Conservation (phyloP, 2,113 vertebrate genomes). For the Zeus faber region DNA sequence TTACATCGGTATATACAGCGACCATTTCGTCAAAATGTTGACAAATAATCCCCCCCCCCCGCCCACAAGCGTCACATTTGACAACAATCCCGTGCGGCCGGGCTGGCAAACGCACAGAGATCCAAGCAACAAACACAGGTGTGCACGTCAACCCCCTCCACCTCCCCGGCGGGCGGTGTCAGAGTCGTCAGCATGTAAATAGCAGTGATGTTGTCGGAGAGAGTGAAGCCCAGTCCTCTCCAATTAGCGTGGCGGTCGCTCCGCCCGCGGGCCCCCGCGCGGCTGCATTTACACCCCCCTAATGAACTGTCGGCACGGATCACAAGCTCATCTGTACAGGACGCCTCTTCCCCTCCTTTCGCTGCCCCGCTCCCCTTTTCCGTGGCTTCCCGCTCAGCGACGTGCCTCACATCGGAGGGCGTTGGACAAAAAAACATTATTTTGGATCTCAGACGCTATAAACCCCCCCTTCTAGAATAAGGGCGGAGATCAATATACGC, state of each 20-base stretch:
- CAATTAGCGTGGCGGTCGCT: slow-evolving; percentile 60
- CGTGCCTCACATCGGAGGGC: no score
- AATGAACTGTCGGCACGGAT: slow-evolving; percentile 68
- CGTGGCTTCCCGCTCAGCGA: slow-evolving; percentile 17
- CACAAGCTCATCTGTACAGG: slow-evolving; percentile 60
- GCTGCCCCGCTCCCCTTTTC: slow-evolving; percentile 27
- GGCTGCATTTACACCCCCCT: slow-evolving; percentile 62
- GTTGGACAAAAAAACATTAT: no score
- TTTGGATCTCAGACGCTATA: no score
- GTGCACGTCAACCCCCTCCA: slow-evolving; percentile 12
- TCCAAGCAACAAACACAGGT: background rate
- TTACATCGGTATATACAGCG: no score
- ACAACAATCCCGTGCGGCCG: no score
- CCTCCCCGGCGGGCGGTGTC: slow-evolving; percentile 33
- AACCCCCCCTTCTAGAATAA: no score
- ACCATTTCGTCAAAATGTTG: no score
- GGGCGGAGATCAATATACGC: no score
- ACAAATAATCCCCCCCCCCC: no score
- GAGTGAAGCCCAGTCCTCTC: slow-evolving; percentile 58
- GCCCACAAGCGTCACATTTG: no score
- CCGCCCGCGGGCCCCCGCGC: slow-evolving; percentile 47
- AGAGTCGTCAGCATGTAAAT: slow-evolving; percentile 52
- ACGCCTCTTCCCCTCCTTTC: slow-evolving; percentile 23
- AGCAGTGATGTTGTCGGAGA: slow-evolving; percentile 54
- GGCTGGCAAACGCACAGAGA: background rate